These are phyloP conservation scores for Thunnus maccoyii DNA, from an alignment of 2,113 vertebrate species.

Conservation along the genomic window DNA sequence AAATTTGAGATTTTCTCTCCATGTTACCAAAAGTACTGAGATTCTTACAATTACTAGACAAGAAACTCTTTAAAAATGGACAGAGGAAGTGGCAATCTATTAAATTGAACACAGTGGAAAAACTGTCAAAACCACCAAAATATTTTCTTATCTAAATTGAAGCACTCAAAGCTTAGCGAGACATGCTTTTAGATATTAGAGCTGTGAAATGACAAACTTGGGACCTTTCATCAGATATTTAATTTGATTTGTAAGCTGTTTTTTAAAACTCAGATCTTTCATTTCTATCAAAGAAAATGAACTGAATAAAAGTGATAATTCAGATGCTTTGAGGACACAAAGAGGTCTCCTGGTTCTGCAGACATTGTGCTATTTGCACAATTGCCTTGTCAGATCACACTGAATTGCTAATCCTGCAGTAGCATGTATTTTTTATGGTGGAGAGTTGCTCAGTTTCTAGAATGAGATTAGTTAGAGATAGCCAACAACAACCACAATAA, in stretches of 20 bases:
- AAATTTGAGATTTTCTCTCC: constrained; percentile 26
- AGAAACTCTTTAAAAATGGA: constrained; percentile 65
- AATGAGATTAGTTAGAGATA: neutral
- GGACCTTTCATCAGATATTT: constrained; percentile 68
- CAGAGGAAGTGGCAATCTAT: constrained; percentile 36
- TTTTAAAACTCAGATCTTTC: constrained; percentile 45
- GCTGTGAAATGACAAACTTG: constrained; percentile 55
- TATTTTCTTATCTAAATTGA: constrained; percentile 73
- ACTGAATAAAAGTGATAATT: constrained; percentile 51
- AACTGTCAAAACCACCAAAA: constrained; percentile 53
- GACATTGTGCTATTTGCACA: constrained; percentile 25
- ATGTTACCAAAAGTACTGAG: constrained; percentile 14
- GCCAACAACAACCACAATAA: too few species aligned
- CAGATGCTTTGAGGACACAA: constrained; percentile 51
- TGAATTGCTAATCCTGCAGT: constrained; percentile 24
- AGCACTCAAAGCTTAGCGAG: constrained; percentile 54
- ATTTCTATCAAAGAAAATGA: constrained; percentile 53
- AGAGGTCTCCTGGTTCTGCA: constrained; percentile 37
- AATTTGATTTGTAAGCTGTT: constrained; percentile 69
- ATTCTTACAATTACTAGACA: constrained; percentile 38
- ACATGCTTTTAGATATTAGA: constrained; percentile 52
- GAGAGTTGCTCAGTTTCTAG: neutral
- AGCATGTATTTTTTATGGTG: neutral
- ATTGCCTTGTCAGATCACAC: constrained; percentile 34
- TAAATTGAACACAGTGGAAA: constrained; percentile 36